These are phyloP conservation scores for Himalopsyche tibetana DNA, from an alignment of 2,888 invertebrate genomes.

Conservation along the genomic window DNA sequence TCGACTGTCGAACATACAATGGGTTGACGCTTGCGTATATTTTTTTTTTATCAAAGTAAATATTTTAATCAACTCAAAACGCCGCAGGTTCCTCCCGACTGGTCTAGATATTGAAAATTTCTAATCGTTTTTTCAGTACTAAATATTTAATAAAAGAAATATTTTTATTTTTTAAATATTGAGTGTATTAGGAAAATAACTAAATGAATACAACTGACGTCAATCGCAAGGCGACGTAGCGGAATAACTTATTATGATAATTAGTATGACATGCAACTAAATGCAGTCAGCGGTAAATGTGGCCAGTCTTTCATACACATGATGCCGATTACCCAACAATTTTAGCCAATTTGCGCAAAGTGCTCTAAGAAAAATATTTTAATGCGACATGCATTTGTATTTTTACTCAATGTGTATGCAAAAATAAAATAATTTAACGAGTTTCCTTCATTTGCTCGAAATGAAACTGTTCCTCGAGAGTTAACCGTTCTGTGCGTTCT, in stretches of 20 bases:
- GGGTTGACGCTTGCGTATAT: too few relatives aligned
- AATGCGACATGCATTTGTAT: slow-evolving; percentile 1
- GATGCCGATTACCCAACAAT: slow-evolving; percentile 62
- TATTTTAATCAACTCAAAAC: too few relatives aligned
- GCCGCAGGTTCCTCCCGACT: too few relatives aligned
- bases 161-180: too few relatives aligned
- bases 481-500: too few relatives aligned
- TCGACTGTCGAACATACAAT: too few relatives aligned
- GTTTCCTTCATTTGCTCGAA: neutral
- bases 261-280: slow-evolving; percentile 63
- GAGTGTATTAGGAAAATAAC: neutral
- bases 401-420: slow-evolving; percentile 6
- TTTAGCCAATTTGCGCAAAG: slow-evolving; percentile 62
- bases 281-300: slow-evolving; percentile 54
- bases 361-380: slow-evolving; percentile 31
- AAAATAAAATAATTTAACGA: neutral
- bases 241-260: slow-evolving; percentile 55
- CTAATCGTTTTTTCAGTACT: too few relatives aligned
- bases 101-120: too few relatives aligned
- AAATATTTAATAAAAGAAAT: too few relatives aligned
- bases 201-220: slow-evolving; percentile 10
- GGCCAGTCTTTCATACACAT: slow-evolving; percentile 63
- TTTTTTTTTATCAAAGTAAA: too few relatives aligned
- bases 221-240: slow-evolving; percentile 52
- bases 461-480: neutral